A percentile compares a stretch with the other conserved stretches of the same genome.
Conservation (phyloP, 1,140 invertebrate species). For the Atta texana region DNA sequence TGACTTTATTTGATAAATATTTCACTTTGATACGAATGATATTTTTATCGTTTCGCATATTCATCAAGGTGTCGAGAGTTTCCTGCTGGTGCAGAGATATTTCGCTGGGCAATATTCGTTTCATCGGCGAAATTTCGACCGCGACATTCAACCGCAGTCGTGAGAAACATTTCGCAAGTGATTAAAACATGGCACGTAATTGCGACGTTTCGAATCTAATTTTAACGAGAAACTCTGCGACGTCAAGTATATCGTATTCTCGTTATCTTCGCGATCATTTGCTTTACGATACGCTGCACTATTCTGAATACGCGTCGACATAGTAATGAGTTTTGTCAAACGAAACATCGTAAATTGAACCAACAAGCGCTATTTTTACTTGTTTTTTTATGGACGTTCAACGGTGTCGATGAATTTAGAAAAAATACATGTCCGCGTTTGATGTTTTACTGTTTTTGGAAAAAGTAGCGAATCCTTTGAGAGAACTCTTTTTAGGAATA, state of each 20-base stretch:
- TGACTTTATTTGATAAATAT: slow-evolving; percentile 4
- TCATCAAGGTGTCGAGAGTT: slow-evolving; percentile 28
- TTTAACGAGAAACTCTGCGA: slow-evolving; percentile 25
- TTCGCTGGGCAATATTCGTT: background rate
- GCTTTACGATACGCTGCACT: background rate
- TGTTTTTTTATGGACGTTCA: background rate
- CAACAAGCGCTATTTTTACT: background rate
- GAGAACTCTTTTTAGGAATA: background rate
- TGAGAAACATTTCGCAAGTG: slow-evolving; percentile 17
- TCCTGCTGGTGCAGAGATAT: slow-evolving; percentile 20
- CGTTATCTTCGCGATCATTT: background rate
- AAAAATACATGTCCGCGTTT: slow-evolving; percentile 41
- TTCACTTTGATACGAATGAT: background rate
- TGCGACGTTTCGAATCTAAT: slow-evolving; percentile 23
- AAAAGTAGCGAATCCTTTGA: slow-evolving; percentile 25
- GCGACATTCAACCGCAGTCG: slow-evolving; percentile 23
- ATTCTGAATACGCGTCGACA: background rate
- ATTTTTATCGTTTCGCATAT: slow-evolving; percentile 19
- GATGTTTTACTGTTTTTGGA: slow-evolving; percentile 28
- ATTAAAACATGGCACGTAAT: slow-evolving; percentile 48
- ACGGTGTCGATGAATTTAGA: background rate
- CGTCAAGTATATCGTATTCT: slow-evolving; percentile 24
- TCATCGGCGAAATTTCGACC: slow-evolving; percentile 27
- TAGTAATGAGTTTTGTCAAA: background rate
- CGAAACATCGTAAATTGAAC: slow-evolving; percentile 10